These are phyloP conservation scores for Vidua macroura DNA, from an alignment of 2,113 vertebrate species.

Conservation along the genomic window DNA sequence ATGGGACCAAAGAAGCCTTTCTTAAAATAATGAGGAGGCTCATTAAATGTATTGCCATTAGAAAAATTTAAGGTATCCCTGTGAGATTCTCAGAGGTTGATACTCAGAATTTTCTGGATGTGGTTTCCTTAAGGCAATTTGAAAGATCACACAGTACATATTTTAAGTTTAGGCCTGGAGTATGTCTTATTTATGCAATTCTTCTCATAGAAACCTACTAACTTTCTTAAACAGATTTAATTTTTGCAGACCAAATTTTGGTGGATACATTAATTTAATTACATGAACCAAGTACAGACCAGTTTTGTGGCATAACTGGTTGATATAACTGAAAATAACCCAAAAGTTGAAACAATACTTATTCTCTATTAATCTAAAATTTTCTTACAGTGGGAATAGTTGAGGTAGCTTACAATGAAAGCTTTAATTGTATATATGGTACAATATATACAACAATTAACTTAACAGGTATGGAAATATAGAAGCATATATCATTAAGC, in stretches of 20 bases:
- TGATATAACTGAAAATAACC: rapidly evolving
- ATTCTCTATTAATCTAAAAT: background rate
- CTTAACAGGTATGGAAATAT: background rate
- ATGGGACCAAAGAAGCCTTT: background rate
- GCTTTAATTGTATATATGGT: background rate
- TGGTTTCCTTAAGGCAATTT: background rate
- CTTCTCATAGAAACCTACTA: background rate
- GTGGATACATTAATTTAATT: background rate
- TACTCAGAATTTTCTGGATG: background rate
- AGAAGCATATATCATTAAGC: background rate
- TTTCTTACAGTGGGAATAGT: background rate
- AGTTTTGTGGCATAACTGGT: background rate
- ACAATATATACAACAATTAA: background rate
- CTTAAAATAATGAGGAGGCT: background rate
- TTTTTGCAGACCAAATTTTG: background rate
- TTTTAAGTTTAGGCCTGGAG: background rate
- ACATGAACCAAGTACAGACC: background rate
- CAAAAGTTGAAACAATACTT: background rate
- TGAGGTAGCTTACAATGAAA: background rate
- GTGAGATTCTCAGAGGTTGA: background rate
- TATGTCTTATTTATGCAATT: background rate
- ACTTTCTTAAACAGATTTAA: background rate
- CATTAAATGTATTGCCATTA: background rate
- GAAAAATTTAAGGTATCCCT: background rate
- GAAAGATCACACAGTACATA: background rate